These are phyloP conservation scores for Sinella curviseta DNA, from an alignment of 1,140 invertebrate species.

Conservation along the genomic window DNA sequence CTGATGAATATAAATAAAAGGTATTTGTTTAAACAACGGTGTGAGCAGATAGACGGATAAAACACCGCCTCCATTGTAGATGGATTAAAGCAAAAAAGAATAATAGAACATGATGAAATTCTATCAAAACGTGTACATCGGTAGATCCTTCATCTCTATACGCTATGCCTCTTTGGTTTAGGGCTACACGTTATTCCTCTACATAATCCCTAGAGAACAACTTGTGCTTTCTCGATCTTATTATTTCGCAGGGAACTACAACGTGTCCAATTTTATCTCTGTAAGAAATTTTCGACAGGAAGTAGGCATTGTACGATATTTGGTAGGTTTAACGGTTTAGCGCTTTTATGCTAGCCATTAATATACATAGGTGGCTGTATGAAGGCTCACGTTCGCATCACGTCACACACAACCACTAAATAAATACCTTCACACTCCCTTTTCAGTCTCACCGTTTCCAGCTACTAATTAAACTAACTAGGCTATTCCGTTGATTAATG, in stretches of 20 bases:
- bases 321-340: too few relatives aligned
- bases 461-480: conserved; percentile 27
- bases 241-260: too few relatives aligned
- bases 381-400: neutral
- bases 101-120: neutral
- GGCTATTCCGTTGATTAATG: conserved; percentile 36
- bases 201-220: too few relatives aligned
- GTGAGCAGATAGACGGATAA: neutral
- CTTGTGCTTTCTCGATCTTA: too few relatives aligned
- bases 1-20: too few relatives aligned
- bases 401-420: neutral
- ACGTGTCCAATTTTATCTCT: too few relatives aligned
- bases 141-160: neutral
- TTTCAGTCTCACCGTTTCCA: neutral
- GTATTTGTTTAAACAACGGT: too few relatives aligned
- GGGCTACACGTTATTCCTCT: too few relatives aligned
- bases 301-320: too few relatives aligned
- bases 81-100: neutral
- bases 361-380: neutral
- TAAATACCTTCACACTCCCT: neutral
- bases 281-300: too few relatives aligned
- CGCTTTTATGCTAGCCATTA: too few relatives aligned
- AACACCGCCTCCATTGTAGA: neutral
- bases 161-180: too few relatives aligned
- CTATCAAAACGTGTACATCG: neutral